Conservation (phyloP, 2,113 vertebrate species). For the Rutilus rutilus region DNA sequence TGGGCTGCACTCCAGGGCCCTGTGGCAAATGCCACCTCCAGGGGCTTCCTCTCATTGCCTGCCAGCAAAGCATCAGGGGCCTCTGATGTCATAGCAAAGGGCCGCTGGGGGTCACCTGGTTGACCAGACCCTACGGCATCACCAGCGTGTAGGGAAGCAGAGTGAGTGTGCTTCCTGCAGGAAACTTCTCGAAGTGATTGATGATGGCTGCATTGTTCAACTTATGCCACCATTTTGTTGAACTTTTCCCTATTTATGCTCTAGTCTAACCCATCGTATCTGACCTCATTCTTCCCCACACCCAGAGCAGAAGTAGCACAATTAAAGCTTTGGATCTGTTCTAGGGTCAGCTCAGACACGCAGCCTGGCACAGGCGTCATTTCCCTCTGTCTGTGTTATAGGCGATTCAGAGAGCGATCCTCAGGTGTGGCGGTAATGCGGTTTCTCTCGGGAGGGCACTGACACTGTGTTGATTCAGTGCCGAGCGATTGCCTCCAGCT, state of each 20-base stretch:
- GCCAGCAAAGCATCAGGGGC: constrained; percentile 36
- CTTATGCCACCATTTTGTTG: constrained; percentile 70
- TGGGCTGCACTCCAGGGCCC: constrained; percentile 32
- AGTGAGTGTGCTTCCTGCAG: constrained; percentile 69
- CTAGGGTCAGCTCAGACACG: constrained; percentile 34
- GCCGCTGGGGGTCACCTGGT: constrained; percentile 53
- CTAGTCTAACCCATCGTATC: constrained; percentile 21
- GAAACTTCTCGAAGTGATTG: constrained; percentile 74
- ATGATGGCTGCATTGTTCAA: constrained; percentile 74
- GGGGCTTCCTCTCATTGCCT: constrained; percentile 50
- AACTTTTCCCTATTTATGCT: constrained; percentile 65
- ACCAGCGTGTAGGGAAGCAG: constrained; percentile 61
- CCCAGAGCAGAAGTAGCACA: constrained; percentile 27
- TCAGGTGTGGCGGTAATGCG: constrained; percentile 76
- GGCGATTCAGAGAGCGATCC: constrained; percentile 67
- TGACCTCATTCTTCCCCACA: constrained; percentile 20
- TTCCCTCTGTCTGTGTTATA: constrained; percentile 70
- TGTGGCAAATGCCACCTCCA: constrained; percentile 33
- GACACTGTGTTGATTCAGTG: constrained; percentile 78
- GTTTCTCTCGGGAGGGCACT: constrained; percentile 77
- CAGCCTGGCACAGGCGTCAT: constrained; percentile 68
- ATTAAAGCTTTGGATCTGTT: constrained; percentile 41
- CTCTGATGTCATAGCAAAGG: constrained; percentile 52
- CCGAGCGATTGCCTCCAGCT: constrained; percentile 81
- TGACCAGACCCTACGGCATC: constrained; percentile 53